A percentile compares a stretch with the other conserved stretches of the same genome.
Conservation (phyloP, 2,888 invertebrate genomes). For the Melanotus villosus region DNA sequence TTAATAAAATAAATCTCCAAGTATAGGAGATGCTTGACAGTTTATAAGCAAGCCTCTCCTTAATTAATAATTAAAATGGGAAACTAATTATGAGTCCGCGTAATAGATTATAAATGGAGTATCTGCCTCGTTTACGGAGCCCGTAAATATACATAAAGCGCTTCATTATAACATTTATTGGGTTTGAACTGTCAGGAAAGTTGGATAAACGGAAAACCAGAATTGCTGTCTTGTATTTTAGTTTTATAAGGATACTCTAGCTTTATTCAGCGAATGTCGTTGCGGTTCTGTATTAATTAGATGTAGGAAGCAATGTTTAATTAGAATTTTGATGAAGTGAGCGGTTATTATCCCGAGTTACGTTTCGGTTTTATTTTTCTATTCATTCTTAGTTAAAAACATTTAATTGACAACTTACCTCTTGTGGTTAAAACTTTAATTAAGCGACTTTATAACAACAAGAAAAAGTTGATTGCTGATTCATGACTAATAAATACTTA, state of each 20-base stretch:
- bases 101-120: conserved; percentile 65
- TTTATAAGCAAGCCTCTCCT: conserved; percentile 60
- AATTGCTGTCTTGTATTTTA: conserved; percentile 65
- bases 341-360: conserved; percentile 37
- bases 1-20: conserved; percentile 58
- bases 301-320: conserved; percentile 67
- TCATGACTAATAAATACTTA: neutral
- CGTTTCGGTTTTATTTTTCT: conserved; percentile 26
- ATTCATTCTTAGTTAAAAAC: neutral
- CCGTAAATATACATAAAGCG: conserved; percentile 63
- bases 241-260: conserved; percentile 65
- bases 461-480: neutral
- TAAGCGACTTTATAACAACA: neutral
- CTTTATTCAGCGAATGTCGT: conserved; percentile 62
- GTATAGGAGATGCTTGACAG: conserved; percentile 55
- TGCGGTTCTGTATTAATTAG: conserved; percentile 67
- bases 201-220: conserved; percentile 65
- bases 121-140: conserved; percentile 62
- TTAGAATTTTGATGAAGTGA: conserved; percentile 68
- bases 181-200: conserved; percentile 65
- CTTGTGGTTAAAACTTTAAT: neutral
- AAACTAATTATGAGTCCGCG: conserved; percentile 66
- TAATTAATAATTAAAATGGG: conserved; percentile 68
- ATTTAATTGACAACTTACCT: neutral
- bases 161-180: conserved; percentile 66